Conservation (phyloP, 1,140 invertebrate species). For the Drosophila parabipectinata region DNA sequence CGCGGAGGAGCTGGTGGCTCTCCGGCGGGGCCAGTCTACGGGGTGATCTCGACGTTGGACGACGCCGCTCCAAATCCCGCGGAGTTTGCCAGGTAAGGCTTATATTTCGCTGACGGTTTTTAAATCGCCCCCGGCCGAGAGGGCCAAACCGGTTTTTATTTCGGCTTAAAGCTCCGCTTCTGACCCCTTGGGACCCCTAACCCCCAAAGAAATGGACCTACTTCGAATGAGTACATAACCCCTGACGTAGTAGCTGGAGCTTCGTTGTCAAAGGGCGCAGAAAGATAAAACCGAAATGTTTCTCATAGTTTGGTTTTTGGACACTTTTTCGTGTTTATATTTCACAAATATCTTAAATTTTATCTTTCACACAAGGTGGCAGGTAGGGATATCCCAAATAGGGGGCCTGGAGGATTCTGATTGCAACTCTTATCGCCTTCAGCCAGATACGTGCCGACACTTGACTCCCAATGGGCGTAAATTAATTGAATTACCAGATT, state of each 20-base stretch:
- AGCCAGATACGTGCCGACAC: conserved; percentile 53
- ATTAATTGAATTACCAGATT: conserved; percentile 54
- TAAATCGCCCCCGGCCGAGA: not conserved
- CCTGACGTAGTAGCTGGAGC: not conserved
- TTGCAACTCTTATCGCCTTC: conserved; percentile 33
- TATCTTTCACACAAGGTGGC: not conserved
- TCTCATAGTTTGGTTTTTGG: too few relatives aligned
- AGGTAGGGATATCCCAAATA: not conserved
- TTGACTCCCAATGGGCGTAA: conserved; percentile 20
- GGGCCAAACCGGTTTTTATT: conserved; percentile 27
- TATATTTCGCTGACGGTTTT: not conserved
- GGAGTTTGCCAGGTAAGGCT: conserved; percentile 53
- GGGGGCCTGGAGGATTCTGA: conserved; percentile 2
- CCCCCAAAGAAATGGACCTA: not conserved
- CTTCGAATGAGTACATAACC: not conserved
- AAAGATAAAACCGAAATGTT: not conserved
- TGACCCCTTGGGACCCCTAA: too few relatives aligned
- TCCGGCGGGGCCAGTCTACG: conserved; percentile 60
- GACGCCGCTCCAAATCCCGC: conserved; percentile 36
- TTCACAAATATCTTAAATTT: not conserved
- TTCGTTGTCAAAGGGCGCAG: not conserved
- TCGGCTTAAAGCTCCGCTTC: conserved; percentile 10
- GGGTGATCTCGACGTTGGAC: conserved; percentile 64
- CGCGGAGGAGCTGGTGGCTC: conserved; percentile 12
- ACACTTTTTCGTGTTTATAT: too few relatives aligned